phyloP scores from a whole-genome alignment of 2,888 invertebrate genomes.

The Scaptomyza tumidula region DNA sequence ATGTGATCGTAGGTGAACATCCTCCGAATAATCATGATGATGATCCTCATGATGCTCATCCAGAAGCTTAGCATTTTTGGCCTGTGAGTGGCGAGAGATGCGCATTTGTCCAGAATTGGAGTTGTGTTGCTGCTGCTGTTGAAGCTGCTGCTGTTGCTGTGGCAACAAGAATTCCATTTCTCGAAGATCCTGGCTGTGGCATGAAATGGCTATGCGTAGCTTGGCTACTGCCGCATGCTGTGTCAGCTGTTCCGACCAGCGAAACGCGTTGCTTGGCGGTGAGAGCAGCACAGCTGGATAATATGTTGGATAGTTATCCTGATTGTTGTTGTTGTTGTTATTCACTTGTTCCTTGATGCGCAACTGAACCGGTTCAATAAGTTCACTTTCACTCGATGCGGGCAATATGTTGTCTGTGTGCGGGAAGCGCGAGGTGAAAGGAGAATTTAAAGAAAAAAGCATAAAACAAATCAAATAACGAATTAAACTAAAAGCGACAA shows the following conservation, averaged over 20 bases:
- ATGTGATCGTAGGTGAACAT: conserved; percentile 9
- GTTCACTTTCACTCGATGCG: conserved; percentile 42
- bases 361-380: conserved; percentile 54
- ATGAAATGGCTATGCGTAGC: conserved; percentile 78
- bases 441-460: conserved; percentile 42
- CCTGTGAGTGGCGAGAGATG: conserved; percentile 76
- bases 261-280: conserved; percentile 51
- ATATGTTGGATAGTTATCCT: conserved; percentile 64
- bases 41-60: conserved; percentile 49
- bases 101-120: conserved; percentile 73
- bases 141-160: conserved; percentile 38
- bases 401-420: conserved; percentile 66
- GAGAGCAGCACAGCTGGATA: conserved; percentile 50
- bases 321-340: conserved; percentile 51
- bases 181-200: conserved; percentile 72
- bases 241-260: conserved; percentile 79
- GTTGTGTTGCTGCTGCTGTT: conserved; percentile 62
- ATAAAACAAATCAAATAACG: conserved; percentile 15
- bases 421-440: not conserved
- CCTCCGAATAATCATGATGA: conserved; percentile 11
- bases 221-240: conserved; percentile 80
- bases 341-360: conserved; percentile 49
- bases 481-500: conserved; percentile 47
- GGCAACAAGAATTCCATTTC: conserved; percentile 84
- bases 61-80: conserved; percentile 67